A percentile compares a stretch with the other conserved stretches of the same genome.
phyloP scores from a whole-genome alignment of 2,113 vertebrate genomes.

The Percopsis transmontana region DNA sequence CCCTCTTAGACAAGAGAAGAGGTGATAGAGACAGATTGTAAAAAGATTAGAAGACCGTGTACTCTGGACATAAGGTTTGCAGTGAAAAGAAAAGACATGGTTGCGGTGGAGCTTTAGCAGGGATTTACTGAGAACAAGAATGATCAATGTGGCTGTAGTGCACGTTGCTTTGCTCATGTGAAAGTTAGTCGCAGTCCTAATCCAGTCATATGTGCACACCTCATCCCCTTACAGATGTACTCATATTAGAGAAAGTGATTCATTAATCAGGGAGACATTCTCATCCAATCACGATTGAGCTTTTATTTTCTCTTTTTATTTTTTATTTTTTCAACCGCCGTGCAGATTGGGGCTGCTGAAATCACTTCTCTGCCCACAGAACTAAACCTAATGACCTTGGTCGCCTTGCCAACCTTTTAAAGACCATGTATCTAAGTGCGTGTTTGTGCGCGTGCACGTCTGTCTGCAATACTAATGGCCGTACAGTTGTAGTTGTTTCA shows the following conservation, averaged over 20 bases:
- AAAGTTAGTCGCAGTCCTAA: too few relatives aligned
- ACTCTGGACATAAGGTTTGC: too few relatives aligned
- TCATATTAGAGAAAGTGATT: constrained; percentile 7
- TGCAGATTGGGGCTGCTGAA: constrained; percentile 44
- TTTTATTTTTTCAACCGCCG: constrained; percentile 44
- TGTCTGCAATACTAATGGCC: constrained; percentile 56
- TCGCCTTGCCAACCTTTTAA: constrained; percentile 58
- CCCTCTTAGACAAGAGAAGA: too few relatives aligned
- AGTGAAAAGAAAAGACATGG: too few relatives aligned
- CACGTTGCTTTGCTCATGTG: too few relatives aligned
- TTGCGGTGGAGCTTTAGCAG: too few relatives aligned
- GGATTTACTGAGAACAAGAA: too few relatives aligned
- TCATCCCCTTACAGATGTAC: constrained; percentile 2
- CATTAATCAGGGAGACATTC: constrained; percentile 20
- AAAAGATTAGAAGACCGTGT: too few relatives aligned
- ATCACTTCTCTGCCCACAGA: constrained; percentile 49
- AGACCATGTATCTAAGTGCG: constrained; percentile 20
- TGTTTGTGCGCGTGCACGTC: constrained; percentile 15
- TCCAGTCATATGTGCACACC: too few relatives aligned
- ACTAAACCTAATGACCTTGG: constrained; percentile 68
- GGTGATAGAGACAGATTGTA: too few relatives aligned
- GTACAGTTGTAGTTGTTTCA: constrained; percentile 68
- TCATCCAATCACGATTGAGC: constrained; percentile 49
- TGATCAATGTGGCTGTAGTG: too few relatives aligned
- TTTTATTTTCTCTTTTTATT: constrained; percentile 22